Evolutionary conservation across 2,113 vertebrate genomes (phyloP).

Genomic region (Lepus europaeus): DNA sequence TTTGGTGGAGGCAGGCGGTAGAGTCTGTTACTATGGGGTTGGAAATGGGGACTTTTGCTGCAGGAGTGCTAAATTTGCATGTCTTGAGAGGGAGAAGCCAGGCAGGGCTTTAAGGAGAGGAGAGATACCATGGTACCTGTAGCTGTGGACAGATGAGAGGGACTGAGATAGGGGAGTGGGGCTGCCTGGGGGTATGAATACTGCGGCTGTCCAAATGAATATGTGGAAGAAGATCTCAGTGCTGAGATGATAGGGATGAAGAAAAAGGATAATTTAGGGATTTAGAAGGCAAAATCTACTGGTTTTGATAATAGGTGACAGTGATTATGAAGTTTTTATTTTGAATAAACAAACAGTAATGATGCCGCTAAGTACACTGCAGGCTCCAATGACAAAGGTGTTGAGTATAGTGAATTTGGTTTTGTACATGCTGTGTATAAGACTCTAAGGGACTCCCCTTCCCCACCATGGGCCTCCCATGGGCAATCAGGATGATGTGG

Average conservation of each 20-base stretch:
- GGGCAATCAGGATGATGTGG: neutral
- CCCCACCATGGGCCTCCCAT: neutral
- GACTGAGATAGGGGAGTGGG: neutral
- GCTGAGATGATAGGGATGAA: neutral
- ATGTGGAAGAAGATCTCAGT: neutral
- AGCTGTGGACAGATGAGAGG: too few species aligned
- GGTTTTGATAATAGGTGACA: neutral
- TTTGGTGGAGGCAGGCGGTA: neutral
- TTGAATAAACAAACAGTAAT: neutral
- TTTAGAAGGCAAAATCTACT: neutral
- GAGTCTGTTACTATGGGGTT: neutral
- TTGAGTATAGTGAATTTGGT: neutral
- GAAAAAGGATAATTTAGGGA: neutral
- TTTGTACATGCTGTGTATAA: neutral
- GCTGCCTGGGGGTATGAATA: neutral
- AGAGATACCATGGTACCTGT: neutral
- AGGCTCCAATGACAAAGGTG: neutral
- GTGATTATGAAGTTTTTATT: neutral
- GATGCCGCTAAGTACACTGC: neutral
- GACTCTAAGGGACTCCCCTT: neutral
- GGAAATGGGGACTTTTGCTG: neutral
- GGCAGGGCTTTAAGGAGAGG: neutral
- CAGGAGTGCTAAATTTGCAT: neutral
- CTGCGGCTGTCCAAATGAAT: neutral
- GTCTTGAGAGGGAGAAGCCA: neutral